These are phyloP conservation scores for Rhingia rostrata DNA, from an alignment of 2,888 invertebrate species.

Conservation along the genomic window DNA sequence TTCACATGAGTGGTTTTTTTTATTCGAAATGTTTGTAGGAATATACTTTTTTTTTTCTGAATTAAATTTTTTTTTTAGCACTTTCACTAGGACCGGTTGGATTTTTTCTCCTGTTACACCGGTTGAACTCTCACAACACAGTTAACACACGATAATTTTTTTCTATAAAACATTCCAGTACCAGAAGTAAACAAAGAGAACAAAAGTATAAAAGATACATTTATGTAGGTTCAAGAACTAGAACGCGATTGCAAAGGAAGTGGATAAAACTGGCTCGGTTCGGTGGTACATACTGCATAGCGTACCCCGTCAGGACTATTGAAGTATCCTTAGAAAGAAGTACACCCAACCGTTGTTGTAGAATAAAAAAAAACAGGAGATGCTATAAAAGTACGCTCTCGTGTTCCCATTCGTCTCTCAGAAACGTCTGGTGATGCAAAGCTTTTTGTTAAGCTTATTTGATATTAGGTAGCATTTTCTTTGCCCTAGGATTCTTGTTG, in stretches of 20 bases:
- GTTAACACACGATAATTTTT: constrained; percentile 18
- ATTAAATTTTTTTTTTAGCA: not conserved
- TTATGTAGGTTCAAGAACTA: constrained; percentile 24
- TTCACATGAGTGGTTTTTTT: constrained; percentile 4
- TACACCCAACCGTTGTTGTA: constrained; percentile 22
- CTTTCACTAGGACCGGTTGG: constrained; percentile 17
- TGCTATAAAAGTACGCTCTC: constrained; percentile 63
- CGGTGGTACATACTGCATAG: constrained; percentile 66
- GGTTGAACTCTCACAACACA: constrained; percentile 16
- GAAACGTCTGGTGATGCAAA: not conserved
- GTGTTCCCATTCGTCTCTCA: constrained; percentile 15
- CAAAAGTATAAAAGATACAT: not conserved
- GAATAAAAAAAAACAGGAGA: constrained; percentile 46
- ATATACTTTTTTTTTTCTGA: not conserved
- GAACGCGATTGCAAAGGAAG: constrained; percentile 63
- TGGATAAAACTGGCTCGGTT: constrained; percentile 66
- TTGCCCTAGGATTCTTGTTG: not conserved
- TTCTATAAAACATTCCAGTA: not conserved
- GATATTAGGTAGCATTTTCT: not conserved
- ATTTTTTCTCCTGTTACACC: constrained; percentile 16
- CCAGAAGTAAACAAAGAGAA: constrained; percentile 26
- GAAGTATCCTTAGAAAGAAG: constrained; percentile 52
- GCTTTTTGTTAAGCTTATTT: constrained; percentile 32
- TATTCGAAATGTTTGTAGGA: not conserved
- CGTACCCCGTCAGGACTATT: constrained; percentile 71